Conservation (phyloP, 2,888 invertebrate species). For the Agrochola litura region DNA sequence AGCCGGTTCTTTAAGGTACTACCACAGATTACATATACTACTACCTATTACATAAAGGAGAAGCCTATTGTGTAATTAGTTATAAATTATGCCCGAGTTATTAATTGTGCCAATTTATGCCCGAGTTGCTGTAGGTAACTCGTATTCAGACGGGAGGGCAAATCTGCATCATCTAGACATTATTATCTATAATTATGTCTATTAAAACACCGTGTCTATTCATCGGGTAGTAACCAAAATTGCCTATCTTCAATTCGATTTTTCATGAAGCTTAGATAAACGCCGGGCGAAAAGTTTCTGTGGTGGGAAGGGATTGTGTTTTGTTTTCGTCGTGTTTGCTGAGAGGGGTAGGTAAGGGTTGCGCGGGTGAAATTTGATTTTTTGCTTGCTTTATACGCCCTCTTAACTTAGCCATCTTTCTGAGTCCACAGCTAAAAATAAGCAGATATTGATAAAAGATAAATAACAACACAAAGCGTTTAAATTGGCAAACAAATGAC, state of each 20-base stretch:
- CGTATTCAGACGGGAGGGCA: not conserved
- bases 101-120: not conserved
- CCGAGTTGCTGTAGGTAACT: not conserved
- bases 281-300: too few species aligned
- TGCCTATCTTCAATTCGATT: too few species aligned
- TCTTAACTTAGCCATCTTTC: not conserved
- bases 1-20: not conserved
- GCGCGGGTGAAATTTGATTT: too few species aligned
- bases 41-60: not conserved
- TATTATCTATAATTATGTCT: not conserved
- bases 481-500: slow-evolving; percentile 5
- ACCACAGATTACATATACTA: too few species aligned
- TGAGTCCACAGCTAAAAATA: not conserved
- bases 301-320: too few species aligned
- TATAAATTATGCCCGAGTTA: not conserved
- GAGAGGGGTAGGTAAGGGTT: too few species aligned
- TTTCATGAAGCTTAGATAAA: too few species aligned
- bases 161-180: not conserved
- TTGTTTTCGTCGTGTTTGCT: too few species aligned
- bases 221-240: too few species aligned
- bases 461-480: not conserved
- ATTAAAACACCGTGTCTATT: not conserved
- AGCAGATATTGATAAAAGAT: not conserved
- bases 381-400: too few species aligned
- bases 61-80: not conserved